Evolutionary conservation across 2,797 vertebrate genomes (phyloP), one percentile per base, ranked within the genome.

Genomic region (Hafferia zeledoni): DNA sequence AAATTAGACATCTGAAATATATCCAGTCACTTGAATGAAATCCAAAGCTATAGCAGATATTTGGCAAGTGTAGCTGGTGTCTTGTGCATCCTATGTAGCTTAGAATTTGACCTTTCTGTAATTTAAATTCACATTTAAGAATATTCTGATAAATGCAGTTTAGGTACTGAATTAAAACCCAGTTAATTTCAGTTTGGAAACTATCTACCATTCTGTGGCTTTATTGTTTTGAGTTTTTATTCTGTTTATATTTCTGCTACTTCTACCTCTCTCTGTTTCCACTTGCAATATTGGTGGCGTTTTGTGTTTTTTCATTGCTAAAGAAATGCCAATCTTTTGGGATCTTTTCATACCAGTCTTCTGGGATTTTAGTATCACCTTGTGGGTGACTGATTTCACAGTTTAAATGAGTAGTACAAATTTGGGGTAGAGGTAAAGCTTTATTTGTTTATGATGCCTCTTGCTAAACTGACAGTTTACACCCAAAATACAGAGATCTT

Each of bases 1-100:
- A 88, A 96, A 93, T 94, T 68, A 87, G 79, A 81, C 65, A 60
- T 75, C 55, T 95, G 96, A 97, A 96, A 89, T 83, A 59, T n/a
- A 84, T 94, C 79, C 49, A 91, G 28, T 80, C 50, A 61, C 67
- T 96, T 91, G 88, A 97, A 83, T 9, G 8, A 41, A 49, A 41
- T 95, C 93, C 92, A 96, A 83, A 97, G 57, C 76, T 84, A 14
- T 90, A 83, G 50, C 74, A 91, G 86, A 37, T 82, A 28, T 77
- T 85, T 94, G 89, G 83, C 71, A 87, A 96, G 30, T 31, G 44
- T 92, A 81, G 91, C 53, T 87, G 67, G 90, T 96, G 70, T 94
- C 74, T 91, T 89, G 31, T 60, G 56, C 70, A 72, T 94, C 35
- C 12, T 78, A 39, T 12, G 37, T 88, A 89, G 33, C 24, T 89